These are phyloP conservation scores for Tapirus terrestris DNA, from an alignment of 2,113 vertebrate species.

Conservation along the genomic window DNA sequence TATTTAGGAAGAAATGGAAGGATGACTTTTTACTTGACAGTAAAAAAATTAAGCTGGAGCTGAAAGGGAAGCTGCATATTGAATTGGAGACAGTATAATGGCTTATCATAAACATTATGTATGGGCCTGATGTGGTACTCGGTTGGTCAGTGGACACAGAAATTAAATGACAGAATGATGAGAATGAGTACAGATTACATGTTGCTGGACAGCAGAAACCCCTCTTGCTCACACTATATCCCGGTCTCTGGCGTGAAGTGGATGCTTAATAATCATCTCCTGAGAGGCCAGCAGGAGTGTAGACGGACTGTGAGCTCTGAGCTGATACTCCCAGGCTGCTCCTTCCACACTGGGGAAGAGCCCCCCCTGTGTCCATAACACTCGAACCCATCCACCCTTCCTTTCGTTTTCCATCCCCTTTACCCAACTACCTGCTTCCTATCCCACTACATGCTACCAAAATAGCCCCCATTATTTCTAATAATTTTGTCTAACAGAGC, in stretches of 20 bases:
- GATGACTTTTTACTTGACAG: not conserved
- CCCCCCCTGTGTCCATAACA: not conserved
- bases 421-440: not conserved
- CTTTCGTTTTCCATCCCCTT: not conserved
- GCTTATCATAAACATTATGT: not conserved
- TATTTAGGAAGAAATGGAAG: not conserved
- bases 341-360: not conserved
- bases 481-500: not conserved
- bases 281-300: not conserved
- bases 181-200: not conserved
- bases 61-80: not conserved
- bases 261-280: not conserved
- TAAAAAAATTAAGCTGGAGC: not conserved
- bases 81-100: not conserved
- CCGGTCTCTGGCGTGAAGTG: not conserved
- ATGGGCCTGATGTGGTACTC: not conserved
- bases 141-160: not conserved
- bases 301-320: not conserved
- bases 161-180: not conserved
- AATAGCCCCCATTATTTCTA: not conserved
- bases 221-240: not conserved
- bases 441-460: not conserved
- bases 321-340: rapidly evolving
- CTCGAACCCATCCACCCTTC: not conserved
- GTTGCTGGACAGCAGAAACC: not conserved